A percentile compares a stretch with the other conserved stretches of the same genome.
These are phyloP conservation scores for Phenganax stokvisi DNA, from an alignment of 92 coral and sea anemone genomes.

Conservation along the genomic window DNA sequence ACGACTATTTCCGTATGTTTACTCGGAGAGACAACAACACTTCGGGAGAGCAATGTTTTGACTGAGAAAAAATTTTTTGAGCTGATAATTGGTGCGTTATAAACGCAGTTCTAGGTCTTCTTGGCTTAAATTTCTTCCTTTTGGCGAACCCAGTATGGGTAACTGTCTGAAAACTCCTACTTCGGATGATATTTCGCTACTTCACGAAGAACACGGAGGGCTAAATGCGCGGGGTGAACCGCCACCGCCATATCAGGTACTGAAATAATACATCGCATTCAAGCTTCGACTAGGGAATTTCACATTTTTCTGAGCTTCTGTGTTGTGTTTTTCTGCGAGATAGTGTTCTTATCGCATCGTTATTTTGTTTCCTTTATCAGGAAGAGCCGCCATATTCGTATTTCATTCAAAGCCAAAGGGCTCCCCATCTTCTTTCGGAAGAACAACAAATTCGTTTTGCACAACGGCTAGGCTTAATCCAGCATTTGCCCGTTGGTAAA, in stretches of 20 bases:
- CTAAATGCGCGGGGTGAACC: conserved; percentile 93
- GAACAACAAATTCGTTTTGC: conserved; percentile 99
- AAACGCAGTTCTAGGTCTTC: not conserved
- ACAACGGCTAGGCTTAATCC: conserved; percentile 88
- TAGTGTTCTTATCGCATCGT: not conserved
- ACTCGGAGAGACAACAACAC: conserved; percentile 10
- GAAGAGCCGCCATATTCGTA: conserved; percentile 87
- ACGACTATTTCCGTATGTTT: conserved; percentile 31
- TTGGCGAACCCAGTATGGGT: conserved; percentile 76
- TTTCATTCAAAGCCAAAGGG: conserved; percentile 95
- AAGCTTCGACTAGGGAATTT: conserved; percentile 1
- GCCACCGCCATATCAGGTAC: conserved; percentile 98
- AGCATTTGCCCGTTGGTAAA: conserved; percentile 93
- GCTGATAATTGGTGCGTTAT: not conserved
- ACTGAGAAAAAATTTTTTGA: not conserved
- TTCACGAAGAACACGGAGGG: conserved; percentile 85
- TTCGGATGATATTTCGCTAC: conserved; percentile 92
- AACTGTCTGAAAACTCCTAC: conserved; percentile 89
- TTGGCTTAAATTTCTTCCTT: not conserved
- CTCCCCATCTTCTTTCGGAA: conserved; percentile 93
- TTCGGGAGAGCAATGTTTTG: conserved; percentile 31
- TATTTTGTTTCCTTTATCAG: conserved; percentile 40
- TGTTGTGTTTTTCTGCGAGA: not conserved
- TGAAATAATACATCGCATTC: not conserved
- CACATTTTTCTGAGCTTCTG: not conserved